Evolutionary conservation across 1,140 invertebrate genomes (phyloP), one percentile per base, ranked within the genome.

Genomic region (Drosophila pallidifrons): DNA sequence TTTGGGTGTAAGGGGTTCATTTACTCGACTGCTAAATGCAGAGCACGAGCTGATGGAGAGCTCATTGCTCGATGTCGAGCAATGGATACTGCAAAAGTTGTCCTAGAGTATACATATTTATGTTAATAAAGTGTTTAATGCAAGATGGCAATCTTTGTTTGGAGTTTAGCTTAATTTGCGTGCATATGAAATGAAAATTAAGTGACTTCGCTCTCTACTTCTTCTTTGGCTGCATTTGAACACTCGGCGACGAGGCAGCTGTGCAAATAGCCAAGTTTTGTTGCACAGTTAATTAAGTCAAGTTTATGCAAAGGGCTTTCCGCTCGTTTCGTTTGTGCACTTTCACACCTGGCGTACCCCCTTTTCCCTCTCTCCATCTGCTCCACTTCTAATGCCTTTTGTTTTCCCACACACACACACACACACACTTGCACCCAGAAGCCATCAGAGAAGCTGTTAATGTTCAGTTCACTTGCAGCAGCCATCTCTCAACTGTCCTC

Each of bases 281-380:
- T 80, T 80, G 80, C 75, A 82, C 80, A 80, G 82, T 85, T 88
- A 88, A 88, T 88, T 88, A 88, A 88, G 83, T 88, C 85, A 88
- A 89, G 83, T 88, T 88, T 88, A 89, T 88, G 83, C 83, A 88
- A 81, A 79, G 54, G 74, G 68, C 35, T 38, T 64, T 58, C 15
- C 41, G 54, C 68, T 77, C 59, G 67, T 61, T 68, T 69, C 70
- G 30, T 52, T 77, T 77, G 74, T 64, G 58, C 75, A 77, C 63
- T 58, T 77, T 77, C 63, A 55, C 74, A 76, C 74, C 60, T 76
- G 69, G 30, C 32, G 35, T 32, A 20, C 46, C 32, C 15, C 13
- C 10, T 28, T 32, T 32, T 35, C 51, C 7, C 32, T 16, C 28
- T 25, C 13, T 35, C 10, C 20, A 25, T 5, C n/a, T 46, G 57